phyloP scores from a whole-genome alignment of 2,797 vertebrate species.

The Todus mexicanus region DNA sequence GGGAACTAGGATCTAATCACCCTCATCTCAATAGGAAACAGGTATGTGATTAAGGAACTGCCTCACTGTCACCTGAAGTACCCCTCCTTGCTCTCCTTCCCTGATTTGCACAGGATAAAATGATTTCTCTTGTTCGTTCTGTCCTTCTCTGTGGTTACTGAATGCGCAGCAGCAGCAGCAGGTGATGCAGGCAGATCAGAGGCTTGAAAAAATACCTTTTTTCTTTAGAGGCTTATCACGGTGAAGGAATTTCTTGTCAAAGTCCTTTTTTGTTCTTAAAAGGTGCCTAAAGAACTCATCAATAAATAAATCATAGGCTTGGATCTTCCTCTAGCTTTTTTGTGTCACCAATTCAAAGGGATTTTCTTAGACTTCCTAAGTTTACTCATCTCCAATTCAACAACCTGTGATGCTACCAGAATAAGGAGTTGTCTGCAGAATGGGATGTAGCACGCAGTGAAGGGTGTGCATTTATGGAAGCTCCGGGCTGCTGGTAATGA shows the following conservation, averaged over 20 bases:
- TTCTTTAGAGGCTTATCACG: neutral
- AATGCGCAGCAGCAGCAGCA: neutral
- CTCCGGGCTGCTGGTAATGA: neutral
- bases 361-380: neutral
- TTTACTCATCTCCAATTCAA: neutral
- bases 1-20: neutral
- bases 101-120: neutral
- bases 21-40: neutral
- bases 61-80: neutral
- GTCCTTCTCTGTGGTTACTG: neutral
- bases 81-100: neutral
- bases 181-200: neutral
- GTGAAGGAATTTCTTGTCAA: neutral
- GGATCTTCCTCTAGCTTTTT: neutral
- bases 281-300: neutral
- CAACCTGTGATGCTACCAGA: neutral
- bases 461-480: neutral
- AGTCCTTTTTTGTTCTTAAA: constrained; percentile 8
- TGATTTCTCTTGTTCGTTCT: neutral
- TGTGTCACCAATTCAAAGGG: neutral
- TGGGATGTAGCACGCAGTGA: neutral
- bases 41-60: neutral
- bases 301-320: neutral
- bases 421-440: neutral
- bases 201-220: neutral